Evolutionary conservation across 2,113 vertebrate species (phyloP).

Genomic region (Pelusios castaneus): DNA sequence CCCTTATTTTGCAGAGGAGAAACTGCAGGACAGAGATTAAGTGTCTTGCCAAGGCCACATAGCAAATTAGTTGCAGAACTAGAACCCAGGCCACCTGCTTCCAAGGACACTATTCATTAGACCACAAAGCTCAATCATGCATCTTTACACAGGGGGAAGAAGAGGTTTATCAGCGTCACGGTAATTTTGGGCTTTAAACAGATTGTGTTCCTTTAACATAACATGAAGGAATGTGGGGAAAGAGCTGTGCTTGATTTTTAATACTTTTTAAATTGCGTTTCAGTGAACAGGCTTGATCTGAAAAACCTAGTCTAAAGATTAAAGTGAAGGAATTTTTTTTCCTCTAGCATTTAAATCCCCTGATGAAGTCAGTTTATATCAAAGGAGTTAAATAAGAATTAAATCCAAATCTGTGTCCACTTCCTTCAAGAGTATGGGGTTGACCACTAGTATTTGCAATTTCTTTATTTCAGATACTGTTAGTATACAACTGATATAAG

Average conservation of each 20-base stretch:
- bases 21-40: not conserved
- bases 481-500: not conserved
- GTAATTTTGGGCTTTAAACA: not conserved
- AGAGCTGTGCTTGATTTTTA: not conserved
- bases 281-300: not conserved
- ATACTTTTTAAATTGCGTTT: not conserved
- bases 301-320: not conserved
- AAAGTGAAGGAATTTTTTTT: not conserved
- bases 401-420: not conserved
- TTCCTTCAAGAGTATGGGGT: not conserved
- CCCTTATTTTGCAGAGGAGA: slow-evolving; percentile 1
- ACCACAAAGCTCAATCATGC: fast-evolving
- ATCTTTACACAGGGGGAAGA: not conserved
- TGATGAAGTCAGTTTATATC: not conserved
- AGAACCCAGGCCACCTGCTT: not conserved
- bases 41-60: not conserved
- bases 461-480: not conserved
- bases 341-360: not conserved
- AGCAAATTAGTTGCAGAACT: not conserved
- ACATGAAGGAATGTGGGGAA: not conserved
- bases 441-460: not conserved
- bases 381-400: not conserved
- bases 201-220: not conserved
- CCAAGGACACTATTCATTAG: not conserved
- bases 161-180: not conserved